These are phyloP conservation scores for Aplysia californica DNA, from an alignment of 1,140 invertebrate genomes.

Conservation along the genomic window DNA sequence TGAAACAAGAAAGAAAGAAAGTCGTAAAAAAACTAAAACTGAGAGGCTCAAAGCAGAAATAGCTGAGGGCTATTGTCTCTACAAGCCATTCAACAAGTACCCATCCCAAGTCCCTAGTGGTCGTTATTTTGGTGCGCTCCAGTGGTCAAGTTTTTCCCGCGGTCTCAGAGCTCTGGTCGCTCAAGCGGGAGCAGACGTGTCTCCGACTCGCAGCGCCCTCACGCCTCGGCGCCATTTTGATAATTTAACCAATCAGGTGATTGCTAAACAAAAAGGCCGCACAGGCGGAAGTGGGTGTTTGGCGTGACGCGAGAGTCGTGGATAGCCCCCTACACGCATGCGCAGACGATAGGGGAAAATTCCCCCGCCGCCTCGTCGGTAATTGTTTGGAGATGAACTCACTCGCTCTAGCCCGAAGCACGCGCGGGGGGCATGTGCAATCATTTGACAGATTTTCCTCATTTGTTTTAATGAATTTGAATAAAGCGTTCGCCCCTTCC, in stretches of 20 bases:
- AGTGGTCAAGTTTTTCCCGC: constrained; percentile 14
- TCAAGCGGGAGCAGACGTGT: constrained; percentile 14
- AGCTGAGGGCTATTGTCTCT: not conserved
- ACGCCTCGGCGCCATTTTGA: constrained; percentile 13
- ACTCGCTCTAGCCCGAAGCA: too few species aligned
- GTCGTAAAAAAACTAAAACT: not conserved
- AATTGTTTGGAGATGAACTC: too few species aligned
- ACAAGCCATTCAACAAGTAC: constrained; percentile 6
- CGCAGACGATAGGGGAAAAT: too few species aligned
- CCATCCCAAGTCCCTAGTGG: not conserved
- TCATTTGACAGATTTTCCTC: too few species aligned
- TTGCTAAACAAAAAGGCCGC: constrained; percentile 24
- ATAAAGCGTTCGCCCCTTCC: too few species aligned
- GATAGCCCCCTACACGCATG: too few species aligned
- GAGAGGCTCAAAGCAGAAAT: not conserved
- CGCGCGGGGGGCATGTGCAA: too few species aligned
- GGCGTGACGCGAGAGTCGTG: constrained; percentile 11
- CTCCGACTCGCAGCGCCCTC: not conserved
- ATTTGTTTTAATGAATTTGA: too few species aligned
- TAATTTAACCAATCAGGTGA: constrained; percentile 29
- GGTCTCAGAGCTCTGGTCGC: not conserved
- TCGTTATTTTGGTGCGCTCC: constrained; percentile 21
- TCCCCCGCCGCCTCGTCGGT: too few species aligned
- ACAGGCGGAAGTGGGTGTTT: constrained; percentile 22
- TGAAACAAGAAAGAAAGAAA: not conserved